phyloP scores from a whole-genome alignment of 2,888 invertebrate genomes.

The Cryptops parisi region DNA sequence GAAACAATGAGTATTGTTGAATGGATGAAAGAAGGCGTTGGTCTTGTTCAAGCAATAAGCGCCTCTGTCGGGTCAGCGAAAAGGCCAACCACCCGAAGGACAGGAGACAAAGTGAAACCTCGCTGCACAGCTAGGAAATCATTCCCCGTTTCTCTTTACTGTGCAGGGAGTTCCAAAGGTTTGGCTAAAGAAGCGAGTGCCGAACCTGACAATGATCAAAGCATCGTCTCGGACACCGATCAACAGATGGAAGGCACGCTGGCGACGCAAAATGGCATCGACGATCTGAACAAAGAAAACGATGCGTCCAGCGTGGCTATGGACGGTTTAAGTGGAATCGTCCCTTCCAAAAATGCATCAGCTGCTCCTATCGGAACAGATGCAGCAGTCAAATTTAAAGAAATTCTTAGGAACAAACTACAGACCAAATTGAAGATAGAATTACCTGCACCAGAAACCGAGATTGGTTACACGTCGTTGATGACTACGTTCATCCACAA shows the following conservation, averaged over 20 bases:
- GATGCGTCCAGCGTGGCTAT: neutral
- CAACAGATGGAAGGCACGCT: neutral
- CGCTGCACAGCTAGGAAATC: neutral
- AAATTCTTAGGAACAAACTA: constrained; percentile 5
- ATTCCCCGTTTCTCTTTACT: neutral
- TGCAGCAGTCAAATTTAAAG: constrained; percentile 6
- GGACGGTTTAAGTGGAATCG: neutral
- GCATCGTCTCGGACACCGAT: neutral
- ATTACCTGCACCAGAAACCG: constrained; percentile 1
- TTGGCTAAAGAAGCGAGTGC: no score
- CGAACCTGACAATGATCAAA: no score
- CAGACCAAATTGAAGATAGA: constrained; percentile 6
- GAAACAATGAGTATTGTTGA: neutral
- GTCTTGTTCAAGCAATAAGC: neutral
- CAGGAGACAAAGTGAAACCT: neutral
- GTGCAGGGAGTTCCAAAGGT: no score
- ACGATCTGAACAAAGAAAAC: neutral
- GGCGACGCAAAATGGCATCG: neutral
- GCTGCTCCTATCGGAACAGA: neutral
- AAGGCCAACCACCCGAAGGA: neutral
- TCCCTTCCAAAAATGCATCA: neutral
- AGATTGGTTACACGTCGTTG: constrained; percentile 3
- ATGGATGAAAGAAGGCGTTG: neutral
- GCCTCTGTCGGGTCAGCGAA: neutral
- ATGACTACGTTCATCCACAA: constrained; percentile 8